Evolutionary conservation across 2,113 vertebrate genomes (phyloP).

Genomic region (Cololabis saira): DNA sequence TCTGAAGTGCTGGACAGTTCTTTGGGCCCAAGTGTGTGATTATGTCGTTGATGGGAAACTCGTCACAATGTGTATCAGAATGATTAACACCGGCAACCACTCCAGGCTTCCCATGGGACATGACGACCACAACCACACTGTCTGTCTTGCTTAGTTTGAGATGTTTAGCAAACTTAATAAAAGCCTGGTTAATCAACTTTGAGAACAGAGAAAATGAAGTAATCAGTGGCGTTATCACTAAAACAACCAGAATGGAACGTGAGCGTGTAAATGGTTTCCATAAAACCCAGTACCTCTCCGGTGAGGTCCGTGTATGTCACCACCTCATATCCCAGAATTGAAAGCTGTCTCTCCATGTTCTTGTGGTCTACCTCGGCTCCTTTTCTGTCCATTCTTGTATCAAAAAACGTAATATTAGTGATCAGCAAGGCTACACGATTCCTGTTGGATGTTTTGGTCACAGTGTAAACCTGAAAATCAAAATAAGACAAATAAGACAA

Average conservation of each 20-base stretch:
- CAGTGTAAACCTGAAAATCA: slow-evolving; percentile 76
- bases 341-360: too few relatives aligned
- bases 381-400: too few relatives aligned
- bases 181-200: slow-evolving; percentile 76
- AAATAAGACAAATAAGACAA: too few relatives aligned
- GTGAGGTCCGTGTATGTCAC: too few relatives aligned
- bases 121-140: too few relatives aligned
- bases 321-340: too few relatives aligned
- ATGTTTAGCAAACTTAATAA: slow-evolving; percentile 76
- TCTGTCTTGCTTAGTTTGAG: too few relatives aligned
- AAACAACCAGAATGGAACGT: too few relatives aligned
- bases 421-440: slow-evolving; percentile 81
- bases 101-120: slow-evolving; percentile 86
- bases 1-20: slow-evolving; percentile 73
- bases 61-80: slow-evolving; percentile 45
- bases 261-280: too few relatives aligned
- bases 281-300: too few relatives aligned
- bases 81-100: slow-evolving; percentile 74
- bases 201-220: slow-evolving; percentile 15
- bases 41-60: slow-evolving; percentile 76
- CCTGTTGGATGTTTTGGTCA: neutral
- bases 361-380: too few relatives aligned
- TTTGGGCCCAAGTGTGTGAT: slow-evolving; percentile 76
- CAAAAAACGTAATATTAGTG: too few relatives aligned
- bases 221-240: neutral